Evolutionary conservation across 2,113 vertebrate genomes (phyloP), one percentile per base, ranked within the genome.

Genomic region (Clupea harengus): DNA sequence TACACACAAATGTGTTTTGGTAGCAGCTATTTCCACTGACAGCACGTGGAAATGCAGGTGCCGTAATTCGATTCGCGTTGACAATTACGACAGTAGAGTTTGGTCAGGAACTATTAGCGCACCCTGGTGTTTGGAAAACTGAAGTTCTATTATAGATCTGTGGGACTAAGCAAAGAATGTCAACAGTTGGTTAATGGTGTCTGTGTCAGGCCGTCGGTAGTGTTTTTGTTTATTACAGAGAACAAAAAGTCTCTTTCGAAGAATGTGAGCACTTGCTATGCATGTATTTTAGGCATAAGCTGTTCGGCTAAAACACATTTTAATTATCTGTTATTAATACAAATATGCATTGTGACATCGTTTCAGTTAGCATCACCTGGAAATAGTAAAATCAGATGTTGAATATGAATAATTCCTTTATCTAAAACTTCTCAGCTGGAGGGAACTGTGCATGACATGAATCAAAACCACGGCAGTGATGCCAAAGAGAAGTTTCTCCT

Each of bases 61-160:
- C 86, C 88, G 80, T 92, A 39, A 92, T 94, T 92, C 87, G 91
- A 86, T 89, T 81, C 84, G 22, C 49, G 45, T 28, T 81, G 45
- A 86, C 83, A 11, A n/a, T 82, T 84, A 57, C 64, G 64, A 72
- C 83, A 84, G 84, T 81, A 54, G 39, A 13, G 80, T 78, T 78
- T 39, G 72, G 10, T 39, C 5, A 39, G 72, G 32, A 39, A 18
- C 72, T 39, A 13, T 13, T 84, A 45, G 83, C 84, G 91, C 90
- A 92, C 7, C 92, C 89, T 22, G 8, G 88, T 92, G 93, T 90
- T 18, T 0, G 28, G 0, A 20, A 1, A 0, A 0, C 0, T 0
- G 67, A 88, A 84, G 84, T 90, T n/a, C 88, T 44, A 88, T 4
- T 9, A 0, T 18, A 18, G 1, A 39, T 4, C 17, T 3, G 3